Percentiles rank a stretch among this genome's conserved stretches.
phyloP scores from a whole-genome alignment of 1,140 invertebrate species.

The Drosophila trapezifrons region DNA sequence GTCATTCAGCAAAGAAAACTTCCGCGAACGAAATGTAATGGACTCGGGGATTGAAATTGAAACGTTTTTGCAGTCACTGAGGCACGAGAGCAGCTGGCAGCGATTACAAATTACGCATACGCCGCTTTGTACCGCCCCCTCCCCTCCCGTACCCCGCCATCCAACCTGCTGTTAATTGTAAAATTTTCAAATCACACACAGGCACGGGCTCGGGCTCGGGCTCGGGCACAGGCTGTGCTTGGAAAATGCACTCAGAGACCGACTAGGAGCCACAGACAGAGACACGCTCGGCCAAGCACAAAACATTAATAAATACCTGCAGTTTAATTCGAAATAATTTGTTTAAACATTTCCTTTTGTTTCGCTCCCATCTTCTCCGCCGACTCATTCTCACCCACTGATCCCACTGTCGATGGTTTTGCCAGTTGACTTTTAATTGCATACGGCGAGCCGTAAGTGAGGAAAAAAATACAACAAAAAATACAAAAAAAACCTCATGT shows the following conservation, averaged over 20 bases:
- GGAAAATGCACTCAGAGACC: conserved; percentile 45
- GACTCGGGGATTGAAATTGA: conserved; percentile 56
- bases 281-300: conserved; percentile 74
- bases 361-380: conserved; percentile 50
- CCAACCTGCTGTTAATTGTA: conserved; percentile 47
- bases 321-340: conserved; percentile 82
- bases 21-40: conserved; percentile 39
- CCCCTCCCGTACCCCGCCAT: neutral
- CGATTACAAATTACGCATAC: conserved; percentile 73
- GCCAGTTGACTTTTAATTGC: conserved; percentile 38
- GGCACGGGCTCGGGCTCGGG: neutral
- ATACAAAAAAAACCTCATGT: neutral
- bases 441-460: neutral
- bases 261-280: conserved; percentile 35
- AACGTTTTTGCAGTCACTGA: conserved; percentile 79
- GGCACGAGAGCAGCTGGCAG: conserved; percentile 68
- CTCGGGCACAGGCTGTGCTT: conserved; percentile 5
- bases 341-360: conserved; percentile 83
- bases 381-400: conserved; percentile 61
- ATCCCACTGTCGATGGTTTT: conserved; percentile 26
- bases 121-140: conserved; percentile 57
- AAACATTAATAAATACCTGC: conserved; percentile 83
- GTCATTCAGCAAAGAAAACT: conserved; percentile 39
- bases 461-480: neutral
- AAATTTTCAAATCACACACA: conserved; percentile 58